phyloP scores from a whole-genome alignment of 2,113 vertebrate species.

The Tyto alba region DNA sequence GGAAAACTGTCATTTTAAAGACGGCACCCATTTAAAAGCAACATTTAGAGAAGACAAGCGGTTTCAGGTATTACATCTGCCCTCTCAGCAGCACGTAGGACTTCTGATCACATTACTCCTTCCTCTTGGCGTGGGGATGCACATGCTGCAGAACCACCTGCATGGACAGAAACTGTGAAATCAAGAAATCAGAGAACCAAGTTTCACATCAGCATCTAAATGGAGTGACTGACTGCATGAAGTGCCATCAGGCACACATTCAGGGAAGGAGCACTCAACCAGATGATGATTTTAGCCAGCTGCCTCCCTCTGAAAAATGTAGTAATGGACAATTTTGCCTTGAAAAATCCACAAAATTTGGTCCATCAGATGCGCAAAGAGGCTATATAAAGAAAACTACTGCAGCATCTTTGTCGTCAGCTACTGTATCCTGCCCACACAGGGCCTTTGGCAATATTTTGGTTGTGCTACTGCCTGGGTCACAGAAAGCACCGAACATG shows the following conservation, averaged over 20 bases:
- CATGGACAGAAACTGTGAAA: not conserved
- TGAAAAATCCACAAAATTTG: not conserved
- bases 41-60: not conserved
- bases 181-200: not conserved
- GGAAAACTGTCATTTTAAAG: not conserved
- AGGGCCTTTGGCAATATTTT: not conserved
- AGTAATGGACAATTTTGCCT: not conserved
- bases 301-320: not conserved
- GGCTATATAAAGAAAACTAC: not conserved
- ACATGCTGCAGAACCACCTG: not conserved
- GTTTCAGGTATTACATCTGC: slow-evolving; percentile 4
- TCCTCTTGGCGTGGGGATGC: not conserved
- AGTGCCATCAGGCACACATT: not conserved
- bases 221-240: not conserved
- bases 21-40: not conserved
- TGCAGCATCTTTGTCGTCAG: not conserved
- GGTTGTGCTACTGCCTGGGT: not conserved
- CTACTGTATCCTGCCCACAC: not conserved
- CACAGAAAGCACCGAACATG: fast-evolving
- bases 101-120: not conserved
- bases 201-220: not conserved
- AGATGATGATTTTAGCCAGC: not conserved
- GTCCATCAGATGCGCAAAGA: not conserved
- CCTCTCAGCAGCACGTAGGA: not conserved
- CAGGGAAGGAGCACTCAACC: not conserved